phyloP scores from a whole-genome alignment of 2,113 vertebrate species.

The Ibidorhyncha struthersii region DNA sequence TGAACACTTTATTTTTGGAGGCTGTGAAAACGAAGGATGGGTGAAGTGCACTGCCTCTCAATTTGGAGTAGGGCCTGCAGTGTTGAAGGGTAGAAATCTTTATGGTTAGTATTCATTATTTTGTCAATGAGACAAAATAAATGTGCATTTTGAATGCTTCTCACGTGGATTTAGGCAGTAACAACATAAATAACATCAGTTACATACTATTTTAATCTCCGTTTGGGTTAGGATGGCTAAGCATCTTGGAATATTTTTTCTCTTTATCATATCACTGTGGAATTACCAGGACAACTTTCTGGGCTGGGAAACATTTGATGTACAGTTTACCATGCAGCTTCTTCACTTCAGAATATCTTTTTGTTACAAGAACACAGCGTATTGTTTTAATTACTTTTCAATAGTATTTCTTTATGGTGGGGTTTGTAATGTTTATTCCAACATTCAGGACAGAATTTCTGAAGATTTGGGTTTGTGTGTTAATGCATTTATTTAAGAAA shows the following conservation, averaged over 20 bases:
- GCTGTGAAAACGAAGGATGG: neutral
- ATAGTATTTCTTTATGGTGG: neutral
- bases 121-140: conserved; percentile 28
- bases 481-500: neutral
- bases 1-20: neutral
- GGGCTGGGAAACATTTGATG: neutral
- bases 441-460: neutral
- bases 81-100: neutral
- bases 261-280: neutral
- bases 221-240: neutral
- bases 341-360: neutral
- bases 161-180: neutral
- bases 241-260: neutral
- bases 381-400: neutral
- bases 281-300: neutral
- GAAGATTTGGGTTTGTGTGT: neutral
- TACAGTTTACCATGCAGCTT: neutral
- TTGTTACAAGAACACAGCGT: rapidly evolving
- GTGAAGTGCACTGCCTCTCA: neutral
- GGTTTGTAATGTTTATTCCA: neutral
- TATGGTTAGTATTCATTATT: neutral
- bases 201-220: neutral
- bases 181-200: neutral
- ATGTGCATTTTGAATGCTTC: neutral
- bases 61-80: neutral